Evolutionary conservation across 37 sponge, comb jelly and placozoan species (phyloP).

Genomic region (Ianthella basta): DNA sequence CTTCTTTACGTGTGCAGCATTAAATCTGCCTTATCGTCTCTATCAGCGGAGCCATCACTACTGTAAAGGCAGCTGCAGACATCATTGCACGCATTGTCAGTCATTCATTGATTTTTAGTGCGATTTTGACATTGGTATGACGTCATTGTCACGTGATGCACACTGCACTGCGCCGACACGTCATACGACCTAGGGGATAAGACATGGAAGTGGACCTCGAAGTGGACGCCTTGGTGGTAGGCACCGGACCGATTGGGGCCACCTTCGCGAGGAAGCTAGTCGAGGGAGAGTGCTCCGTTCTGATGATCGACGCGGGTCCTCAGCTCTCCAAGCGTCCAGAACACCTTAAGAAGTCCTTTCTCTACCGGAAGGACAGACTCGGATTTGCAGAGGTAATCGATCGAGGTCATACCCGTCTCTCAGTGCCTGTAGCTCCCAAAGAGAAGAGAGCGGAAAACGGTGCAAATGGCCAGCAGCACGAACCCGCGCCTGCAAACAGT

Average conservation of each 20-base stretch:
- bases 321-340: slow-evolving; percentile 43
- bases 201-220: too few relatives aligned
- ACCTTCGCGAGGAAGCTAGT: slow-evolving; percentile 53
- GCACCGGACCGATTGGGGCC: slow-evolving; percentile 52
- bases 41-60: too few relatives aligned
- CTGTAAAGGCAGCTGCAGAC: too few relatives aligned
- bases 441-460: too few relatives aligned
- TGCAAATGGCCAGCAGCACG: slow-evolving; percentile 46
- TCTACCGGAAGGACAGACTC: slow-evolving; percentile 41
- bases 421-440: slow-evolving; percentile 28
- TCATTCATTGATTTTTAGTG: neutral
- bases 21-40: too few relatives aligned
- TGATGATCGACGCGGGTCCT: slow-evolving; percentile 65
- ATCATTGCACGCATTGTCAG: too few relatives aligned
- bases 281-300: slow-evolving; percentile 30
- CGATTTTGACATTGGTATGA: too few relatives aligned
- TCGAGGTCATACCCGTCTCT: slow-evolving; percentile 32
- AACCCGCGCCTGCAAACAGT: slow-evolving; percentile 16
- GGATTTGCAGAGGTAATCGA: slow-evolving; percentile 44
- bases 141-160: too few relatives aligned
- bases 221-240: slow-evolving; percentile 51
- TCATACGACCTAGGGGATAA: too few relatives aligned
- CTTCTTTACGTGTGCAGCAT: too few relatives aligned
- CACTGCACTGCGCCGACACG: too few relatives aligned
- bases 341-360: slow-evolving; percentile 57